Base-by-base conservation (phyloP, 2,888 invertebrate genomes). In the Cephalotes varians region DNA sequence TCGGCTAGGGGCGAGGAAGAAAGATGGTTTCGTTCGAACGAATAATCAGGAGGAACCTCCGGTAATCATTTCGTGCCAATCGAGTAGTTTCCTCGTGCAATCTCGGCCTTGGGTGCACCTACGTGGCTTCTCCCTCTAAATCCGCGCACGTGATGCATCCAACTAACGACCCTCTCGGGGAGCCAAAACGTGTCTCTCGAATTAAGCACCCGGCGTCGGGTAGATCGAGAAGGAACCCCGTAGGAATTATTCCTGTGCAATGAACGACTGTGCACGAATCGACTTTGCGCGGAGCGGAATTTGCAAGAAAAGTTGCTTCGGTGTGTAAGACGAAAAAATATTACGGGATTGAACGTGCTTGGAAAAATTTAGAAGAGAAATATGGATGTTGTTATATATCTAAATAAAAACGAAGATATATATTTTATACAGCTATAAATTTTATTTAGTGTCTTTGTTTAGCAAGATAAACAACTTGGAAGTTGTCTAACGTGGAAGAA, bases 131-230 rank as follows among this genome's bases (percentile, higher is more conserved):
- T 60, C 86, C 86, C 88, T 89, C 87, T 87, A 89, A 88, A 89
- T 88, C 89, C 86, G 86, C 87, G 87, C 86, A 86, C 88, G 87
- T 89, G 86, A 89, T 88, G 87, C 88, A 84, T 88, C 79, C 88
- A 67, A 83, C 87, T 88, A 88, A 88, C 88, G 89, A 88, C 89
- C 87, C 87, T 86, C 87, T 81, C 89, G 86, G 81, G 86, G 77
- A 86, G 80, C 85, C 81, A 77, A 88, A 88, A 88, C 88, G 87
- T 88, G 88, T 88, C 88, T 88, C 86, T 86, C 81, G 87, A 87
- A 87, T 88, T 87, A 87, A 87, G 88, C 88, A 88, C 81, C 86
- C 79, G 69, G 37, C 80, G 80, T 49, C 62, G 77, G 56, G 62
- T 87, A 82, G 73, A 86, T 88, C 84, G 67, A 69, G 69, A 80